Percentiles rank a stretch among this genome's conserved stretches.
phyloP scores from a whole-genome alignment of 2,113 vertebrate species.

The Suricata suricatta region DNA sequence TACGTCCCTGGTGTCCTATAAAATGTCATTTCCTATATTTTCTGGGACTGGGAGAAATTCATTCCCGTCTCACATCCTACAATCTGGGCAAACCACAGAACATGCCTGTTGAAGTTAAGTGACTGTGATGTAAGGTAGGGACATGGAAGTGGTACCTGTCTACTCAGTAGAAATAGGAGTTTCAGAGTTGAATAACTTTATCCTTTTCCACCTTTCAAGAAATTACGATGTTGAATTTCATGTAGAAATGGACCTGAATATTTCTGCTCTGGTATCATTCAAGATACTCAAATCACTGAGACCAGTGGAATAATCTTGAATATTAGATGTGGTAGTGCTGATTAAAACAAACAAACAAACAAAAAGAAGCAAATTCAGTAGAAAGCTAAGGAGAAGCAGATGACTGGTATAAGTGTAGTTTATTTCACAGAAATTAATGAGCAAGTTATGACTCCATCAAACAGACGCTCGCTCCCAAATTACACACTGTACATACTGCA shows the following conservation, averaged over 20 bases:
- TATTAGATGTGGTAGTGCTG: fast-evolving
- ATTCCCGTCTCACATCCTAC: not conserved
- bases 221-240: not conserved
- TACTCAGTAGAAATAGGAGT: not conserved
- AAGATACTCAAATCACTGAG: not conserved
- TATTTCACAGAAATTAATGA: not conserved
- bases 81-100: not conserved
- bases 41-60: not conserved
- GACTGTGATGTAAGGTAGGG: not conserved
- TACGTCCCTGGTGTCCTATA: not conserved
- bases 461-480: not conserved
- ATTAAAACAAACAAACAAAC: not conserved
- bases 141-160: fast-evolving
- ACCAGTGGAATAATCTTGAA: not conserved
- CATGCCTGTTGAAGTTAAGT: not conserved
- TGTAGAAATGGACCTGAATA: not conserved
- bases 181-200: not conserved
- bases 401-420: fast-evolving
- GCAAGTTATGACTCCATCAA: not conserved
- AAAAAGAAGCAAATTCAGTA: not conserved
- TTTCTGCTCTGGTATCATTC: not conserved
- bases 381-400: not conserved
- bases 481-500: not conserved
- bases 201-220: not conserved
- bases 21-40: not conserved